Percentiles rank a stretch among this genome's conserved stretches.
phyloP scores from a whole-genome alignment of 2,888 invertebrate genomes.

The Patella pellucida region DNA sequence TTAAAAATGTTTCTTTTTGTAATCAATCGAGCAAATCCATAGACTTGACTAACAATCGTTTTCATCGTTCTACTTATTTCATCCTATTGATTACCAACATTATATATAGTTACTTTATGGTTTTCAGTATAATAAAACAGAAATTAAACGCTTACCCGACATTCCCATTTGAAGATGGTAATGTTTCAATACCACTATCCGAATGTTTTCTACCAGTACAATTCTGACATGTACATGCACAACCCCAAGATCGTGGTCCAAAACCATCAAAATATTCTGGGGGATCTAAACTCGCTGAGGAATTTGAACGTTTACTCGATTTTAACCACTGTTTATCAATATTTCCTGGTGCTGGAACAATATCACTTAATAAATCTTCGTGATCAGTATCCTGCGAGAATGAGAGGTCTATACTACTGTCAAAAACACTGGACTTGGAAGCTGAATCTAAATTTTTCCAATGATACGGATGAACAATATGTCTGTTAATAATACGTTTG shows the following conservation, averaged over 20 bases:
- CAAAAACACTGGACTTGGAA: background rate
- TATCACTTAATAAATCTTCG: background rate
- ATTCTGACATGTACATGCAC: background rate
- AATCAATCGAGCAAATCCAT: too few relatives aligned
- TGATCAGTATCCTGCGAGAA: conserved; percentile 1
- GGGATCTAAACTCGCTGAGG: background rate
- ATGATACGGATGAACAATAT: conserved; percentile 5
- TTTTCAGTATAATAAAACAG: too few relatives aligned
- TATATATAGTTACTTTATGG: too few relatives aligned
- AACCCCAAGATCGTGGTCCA: background rate
- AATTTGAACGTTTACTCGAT: background rate
- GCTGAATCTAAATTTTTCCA: background rate
- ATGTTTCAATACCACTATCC: conserved; percentile 2
- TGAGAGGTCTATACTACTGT: background rate
- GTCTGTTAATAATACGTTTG: background rate
- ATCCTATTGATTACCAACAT: too few relatives aligned
- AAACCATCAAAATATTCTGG: conserved; percentile 6
- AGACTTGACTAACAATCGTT: too few relatives aligned
- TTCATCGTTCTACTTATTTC: too few relatives aligned
- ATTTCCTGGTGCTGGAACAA: background rate
- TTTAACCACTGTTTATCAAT: conserved; percentile 7
- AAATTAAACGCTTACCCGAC: too few relatives aligned
- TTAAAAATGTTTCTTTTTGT: too few relatives aligned
- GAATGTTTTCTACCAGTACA: conserved; percentile 1
- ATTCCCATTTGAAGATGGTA: background rate